phyloP scores from a whole-genome alignment of 2,797 vertebrate genomes.

The Perodicticus potto region DNA sequence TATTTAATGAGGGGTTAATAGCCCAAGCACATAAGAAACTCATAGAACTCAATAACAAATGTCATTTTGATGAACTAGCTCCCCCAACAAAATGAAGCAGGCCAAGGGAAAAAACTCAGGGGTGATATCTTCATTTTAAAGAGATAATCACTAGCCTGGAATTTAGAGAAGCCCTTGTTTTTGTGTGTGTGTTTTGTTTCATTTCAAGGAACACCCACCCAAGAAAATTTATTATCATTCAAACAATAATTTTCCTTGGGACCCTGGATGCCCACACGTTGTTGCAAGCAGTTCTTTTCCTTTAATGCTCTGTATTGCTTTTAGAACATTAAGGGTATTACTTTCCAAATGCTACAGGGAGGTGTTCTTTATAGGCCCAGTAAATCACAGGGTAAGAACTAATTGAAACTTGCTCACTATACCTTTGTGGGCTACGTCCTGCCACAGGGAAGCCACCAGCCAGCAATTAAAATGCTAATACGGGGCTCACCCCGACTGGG shows the following conservation, averaged over 20 bases:
- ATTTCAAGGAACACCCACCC: conserved; percentile 23
- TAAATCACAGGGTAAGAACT: conserved; percentile 87
- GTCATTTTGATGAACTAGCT: neutral
- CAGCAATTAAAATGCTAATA: conserved; percentile 89
- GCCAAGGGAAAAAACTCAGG: neutral
- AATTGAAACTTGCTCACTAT: conserved; percentile 84
- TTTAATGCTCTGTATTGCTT: conserved; percentile 37
- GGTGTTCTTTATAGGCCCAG: conserved; percentile 82
- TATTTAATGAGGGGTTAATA: neutral
- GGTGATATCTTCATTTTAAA: no score
- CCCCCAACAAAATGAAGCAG: neutral
- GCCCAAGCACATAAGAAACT: neutral
- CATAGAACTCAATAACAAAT: neutral
- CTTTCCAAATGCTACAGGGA: conserved; percentile 80
- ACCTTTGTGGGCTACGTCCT: conserved; percentile 80
- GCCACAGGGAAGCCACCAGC: conserved; percentile 85
- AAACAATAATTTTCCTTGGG: neutral
- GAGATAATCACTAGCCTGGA: neutral
- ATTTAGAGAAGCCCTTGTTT: neutral
- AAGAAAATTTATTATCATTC: conserved; percentile 28
- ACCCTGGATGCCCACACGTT: neutral
- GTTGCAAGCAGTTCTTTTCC: conserved; percentile 54
- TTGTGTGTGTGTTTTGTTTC: neutral
- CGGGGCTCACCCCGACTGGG: conserved; percentile 73
- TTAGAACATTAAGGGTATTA: conserved; percentile 79